Conservation (phyloP, 2,888 invertebrate genomes). For the Epirrita christyi region DNA sequence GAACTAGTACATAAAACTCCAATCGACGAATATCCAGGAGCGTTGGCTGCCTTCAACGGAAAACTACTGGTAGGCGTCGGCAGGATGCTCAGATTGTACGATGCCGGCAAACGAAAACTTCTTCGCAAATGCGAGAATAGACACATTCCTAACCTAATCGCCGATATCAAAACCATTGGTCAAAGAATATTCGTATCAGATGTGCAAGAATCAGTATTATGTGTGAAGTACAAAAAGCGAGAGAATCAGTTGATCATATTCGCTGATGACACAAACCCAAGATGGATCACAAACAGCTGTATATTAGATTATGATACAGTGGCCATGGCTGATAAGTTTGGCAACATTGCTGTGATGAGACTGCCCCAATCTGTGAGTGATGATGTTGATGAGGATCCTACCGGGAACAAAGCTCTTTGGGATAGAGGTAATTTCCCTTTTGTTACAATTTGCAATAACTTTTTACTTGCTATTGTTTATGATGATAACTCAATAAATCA, state of each 20-base stretch:
- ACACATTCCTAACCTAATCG: slow-evolving; percentile 98
- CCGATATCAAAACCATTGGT: slow-evolving; percentile 96
- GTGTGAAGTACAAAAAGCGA: slow-evolving; percentile 95
- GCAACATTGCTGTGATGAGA: slow-evolving; percentile 96
- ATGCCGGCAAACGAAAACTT: slow-evolving; percentile 96
- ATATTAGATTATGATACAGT: slow-evolving; percentile 98
- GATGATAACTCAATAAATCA: slow-evolving; percentile 72
- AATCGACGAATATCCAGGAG: slow-evolving; percentile 95
- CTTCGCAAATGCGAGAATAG: slow-evolving; percentile 98
- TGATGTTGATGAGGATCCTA: slow-evolving; percentile 99
- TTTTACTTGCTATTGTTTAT: slow-evolving; percentile 33
- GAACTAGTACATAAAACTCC: slow-evolving; percentile 97
- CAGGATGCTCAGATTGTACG: slow-evolving; percentile 95
- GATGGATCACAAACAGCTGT: slow-evolving; percentile 96
- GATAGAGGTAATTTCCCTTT: slow-evolving; percentile 85
- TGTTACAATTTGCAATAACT: not conserved
- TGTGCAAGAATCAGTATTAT: slow-evolving; percentile 98
- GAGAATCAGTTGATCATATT: slow-evolving; percentile 99
- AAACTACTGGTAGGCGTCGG: slow-evolving; percentile 96
- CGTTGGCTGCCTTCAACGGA: slow-evolving; percentile 96
- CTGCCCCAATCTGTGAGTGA: slow-evolving; percentile 96
- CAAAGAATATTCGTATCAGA: slow-evolving; percentile 98
- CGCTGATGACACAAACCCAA: slow-evolving; percentile 98
- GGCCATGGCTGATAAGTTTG: slow-evolving; percentile 98
- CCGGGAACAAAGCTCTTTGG: slow-evolving; percentile 99